These are phyloP conservation scores for Threskiornis aethiopicus DNA, from an alignment of 2,797 vertebrate genomes.

Conservation along the genomic window DNA sequence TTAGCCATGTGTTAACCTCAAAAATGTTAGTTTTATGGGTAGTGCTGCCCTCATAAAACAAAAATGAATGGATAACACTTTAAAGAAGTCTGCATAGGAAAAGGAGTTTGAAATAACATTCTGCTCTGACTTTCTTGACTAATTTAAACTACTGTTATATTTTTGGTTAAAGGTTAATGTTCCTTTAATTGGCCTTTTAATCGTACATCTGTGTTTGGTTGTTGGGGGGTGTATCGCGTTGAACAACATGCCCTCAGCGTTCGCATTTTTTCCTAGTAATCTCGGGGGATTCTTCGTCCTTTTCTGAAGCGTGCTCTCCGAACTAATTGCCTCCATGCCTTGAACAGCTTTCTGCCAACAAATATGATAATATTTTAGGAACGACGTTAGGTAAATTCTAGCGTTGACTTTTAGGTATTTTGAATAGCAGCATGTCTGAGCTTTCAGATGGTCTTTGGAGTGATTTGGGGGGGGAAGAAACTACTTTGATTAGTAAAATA, in stretches of 20 bases:
- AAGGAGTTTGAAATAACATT: constrained; percentile 63
- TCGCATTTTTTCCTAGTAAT: neutral
- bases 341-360: neutral
- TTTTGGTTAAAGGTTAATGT: constrained; percentile 68
- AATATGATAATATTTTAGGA: neutral
- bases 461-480: neutral
- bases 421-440: neutral
- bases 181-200: constrained; percentile 62
- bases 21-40: constrained; percentile 52
- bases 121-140: constrained; percentile 25
- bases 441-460: neutral
- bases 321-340: neutral
- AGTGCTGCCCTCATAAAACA: constrained; percentile 60
- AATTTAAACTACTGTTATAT: constrained; percentile 66
- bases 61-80: constrained; percentile 47
- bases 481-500: neutral
- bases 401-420: neutral
- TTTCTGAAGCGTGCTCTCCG: neutral
- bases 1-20: constrained; percentile 60
- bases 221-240: neutral
- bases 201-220: constrained; percentile 27
- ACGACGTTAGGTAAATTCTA: neutral
- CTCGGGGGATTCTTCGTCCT: neutral
- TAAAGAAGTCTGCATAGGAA: constrained; percentile 19
- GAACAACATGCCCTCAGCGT: neutral